Evolutionary conservation across 2,888 invertebrate species (phyloP), one percentile per base, ranked within the genome.

Genomic region (Euclidia mi): DNA sequence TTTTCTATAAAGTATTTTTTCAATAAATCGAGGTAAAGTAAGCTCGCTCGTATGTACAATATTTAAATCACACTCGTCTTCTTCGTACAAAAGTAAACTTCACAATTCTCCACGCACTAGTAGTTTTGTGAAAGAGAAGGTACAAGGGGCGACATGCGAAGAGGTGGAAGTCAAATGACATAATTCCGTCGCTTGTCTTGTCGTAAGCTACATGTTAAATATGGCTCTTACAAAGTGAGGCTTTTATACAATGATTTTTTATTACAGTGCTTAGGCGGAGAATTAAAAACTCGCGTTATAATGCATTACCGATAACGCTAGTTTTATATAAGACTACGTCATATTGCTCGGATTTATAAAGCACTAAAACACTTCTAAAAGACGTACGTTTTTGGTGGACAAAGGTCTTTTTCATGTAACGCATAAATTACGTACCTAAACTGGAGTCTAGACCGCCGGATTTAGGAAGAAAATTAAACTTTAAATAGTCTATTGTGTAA

Each of bases 361-460:
- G 37, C 15, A 10, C 25, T 28, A 35, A 46, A 46, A 37, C 35
- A 37, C 37, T 46, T 46, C 17, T 28, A 46, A 46, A 46, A 45
- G 45, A 45, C 14, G n/a, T 37, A 46, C 28, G 35, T 37, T 46
- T 34, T 46, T 28, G 37, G n/a, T 11, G 15, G 15, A 14, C 17
- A 28, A 25, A 25, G 25, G 12, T 15, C 46, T 37, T 46, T 46
- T 46, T 37, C 37, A 37, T 28, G 28, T 46, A 28, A 28, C 46
- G 15, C 29, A 46, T 46, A 46, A 46, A 37, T 37, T 46, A 37
- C 42, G 14, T 29, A 25, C 20, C 20, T 25, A 42, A 42, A 42
- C 31, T n/a, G 29, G 31, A 15, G 42, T 42, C 17, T 29, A 29
- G 29, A 17, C 12, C n/a, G 7, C 38, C 7, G 7, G 6, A 25